A percentile compares a stretch with the other conserved stretches of the same genome.
phyloP scores from a whole-genome alignment of 2,113 vertebrate genomes.

The Hippocampus comes region DNA sequence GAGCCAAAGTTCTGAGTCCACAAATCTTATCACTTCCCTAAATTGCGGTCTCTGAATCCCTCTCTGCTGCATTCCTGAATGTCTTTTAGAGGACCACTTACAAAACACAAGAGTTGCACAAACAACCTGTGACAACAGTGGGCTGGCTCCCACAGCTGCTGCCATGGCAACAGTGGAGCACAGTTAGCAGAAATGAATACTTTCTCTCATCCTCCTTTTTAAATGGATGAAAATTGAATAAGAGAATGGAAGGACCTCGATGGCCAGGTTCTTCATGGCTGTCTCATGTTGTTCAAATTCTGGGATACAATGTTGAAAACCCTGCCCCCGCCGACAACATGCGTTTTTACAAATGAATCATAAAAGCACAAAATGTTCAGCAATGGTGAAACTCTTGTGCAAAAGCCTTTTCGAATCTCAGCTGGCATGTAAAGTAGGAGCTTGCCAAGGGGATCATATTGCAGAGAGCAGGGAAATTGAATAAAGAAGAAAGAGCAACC shows the following conservation, averaged over 20 bases:
- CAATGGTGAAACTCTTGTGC: slow-evolving; percentile 9
- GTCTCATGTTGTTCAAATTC: not conserved
- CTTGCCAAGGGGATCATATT: slow-evolving; percentile 31
- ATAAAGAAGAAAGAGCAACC: slow-evolving; percentile 35
- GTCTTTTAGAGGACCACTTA: slow-evolving; percentile 73
- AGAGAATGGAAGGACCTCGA: not conserved
- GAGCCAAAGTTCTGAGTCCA: not conserved
- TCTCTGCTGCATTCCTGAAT: slow-evolving; percentile 52
- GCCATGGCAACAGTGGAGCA: slow-evolving; percentile 80
- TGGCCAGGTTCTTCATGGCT: not conserved
- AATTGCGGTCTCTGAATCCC: slow-evolving; percentile 25
- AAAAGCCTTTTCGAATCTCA: slow-evolving; percentile 11
- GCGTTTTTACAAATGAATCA: not conserved
- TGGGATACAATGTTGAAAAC: not conserved
- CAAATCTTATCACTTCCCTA: slow-evolving; percentile 17
- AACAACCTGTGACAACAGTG: slow-evolving; percentile 78
- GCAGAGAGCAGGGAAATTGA: slow-evolving; percentile 25
- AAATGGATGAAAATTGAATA: slow-evolving; percentile 32
- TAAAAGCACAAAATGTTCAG: not conserved
- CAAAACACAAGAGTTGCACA: slow-evolving; percentile 75
- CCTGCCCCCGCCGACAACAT: not conserved
- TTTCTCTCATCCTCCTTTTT: slow-evolving; percentile 37
- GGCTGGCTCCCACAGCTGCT: slow-evolving; percentile 74
- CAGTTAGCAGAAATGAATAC: slow-evolving; percentile 65
- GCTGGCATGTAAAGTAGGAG: slow-evolving; percentile 35